A percentile compares a stretch with the other conserved stretches of the same genome.
Evolutionary conservation across 2,113 vertebrate species (phyloP).

Genomic region (Capra hircus): DNA sequence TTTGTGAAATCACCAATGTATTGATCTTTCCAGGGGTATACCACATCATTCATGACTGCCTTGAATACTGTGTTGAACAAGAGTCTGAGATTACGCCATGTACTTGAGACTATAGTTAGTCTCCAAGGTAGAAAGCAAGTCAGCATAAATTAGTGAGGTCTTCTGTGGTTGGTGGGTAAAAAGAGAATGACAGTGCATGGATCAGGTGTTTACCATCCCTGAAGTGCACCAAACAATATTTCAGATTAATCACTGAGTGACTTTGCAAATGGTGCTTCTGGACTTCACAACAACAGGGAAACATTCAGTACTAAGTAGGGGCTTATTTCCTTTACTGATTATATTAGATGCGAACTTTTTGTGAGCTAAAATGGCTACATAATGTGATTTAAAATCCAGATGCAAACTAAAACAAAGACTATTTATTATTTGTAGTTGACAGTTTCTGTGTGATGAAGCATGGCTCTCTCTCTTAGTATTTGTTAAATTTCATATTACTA

Average conservation of each 20-base stretch:
- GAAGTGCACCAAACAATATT: background rate
- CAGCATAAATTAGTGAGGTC: background rate
- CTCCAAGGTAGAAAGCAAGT: background rate
- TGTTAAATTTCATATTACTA: conserved; percentile 20
- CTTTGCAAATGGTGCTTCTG: background rate
- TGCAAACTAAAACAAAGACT: background rate
- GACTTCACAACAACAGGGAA: background rate
- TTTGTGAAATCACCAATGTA: background rate
- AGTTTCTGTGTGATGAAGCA: background rate
- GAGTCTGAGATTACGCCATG: background rate
- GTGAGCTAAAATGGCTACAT: background rate
- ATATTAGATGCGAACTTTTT: background rate
- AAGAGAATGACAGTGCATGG: background rate
- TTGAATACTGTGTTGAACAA: background rate
- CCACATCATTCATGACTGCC: background rate
- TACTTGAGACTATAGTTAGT: background rate
- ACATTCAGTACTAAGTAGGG: background rate
- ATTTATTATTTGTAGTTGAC: background rate
- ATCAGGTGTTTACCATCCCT: too few species aligned
- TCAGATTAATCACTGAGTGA: background rate
- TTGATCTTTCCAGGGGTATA: background rate
- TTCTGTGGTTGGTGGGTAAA: background rate
- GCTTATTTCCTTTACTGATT: background rate
- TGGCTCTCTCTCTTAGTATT: background rate
- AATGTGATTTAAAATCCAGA: background rate